phyloP scores from a whole-genome alignment of 2,888 invertebrate genomes.

The Miltochrista miniata region DNA sequence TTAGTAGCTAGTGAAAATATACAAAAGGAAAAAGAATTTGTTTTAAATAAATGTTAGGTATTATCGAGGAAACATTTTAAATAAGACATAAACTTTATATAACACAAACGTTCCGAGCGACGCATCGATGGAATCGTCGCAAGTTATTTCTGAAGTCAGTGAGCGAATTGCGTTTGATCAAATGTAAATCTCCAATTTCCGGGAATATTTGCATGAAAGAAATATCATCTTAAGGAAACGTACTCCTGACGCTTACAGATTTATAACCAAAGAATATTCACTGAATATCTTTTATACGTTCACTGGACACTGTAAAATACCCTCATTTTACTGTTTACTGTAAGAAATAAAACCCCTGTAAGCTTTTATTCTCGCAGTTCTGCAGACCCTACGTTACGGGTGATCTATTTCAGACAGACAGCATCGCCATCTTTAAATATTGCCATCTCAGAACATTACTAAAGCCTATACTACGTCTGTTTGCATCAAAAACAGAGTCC shows the following conservation, averaged over 20 bases:
- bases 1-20: too few relatives aligned
- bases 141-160: conserved; percentile 6
- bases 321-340: not conserved
- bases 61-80: too few relatives aligned
- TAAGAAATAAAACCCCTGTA: too few relatives aligned
- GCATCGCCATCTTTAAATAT: too few relatives aligned
- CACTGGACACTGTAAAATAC: not conserved
- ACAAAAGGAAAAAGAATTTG: too few relatives aligned
- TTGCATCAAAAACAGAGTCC: too few relatives aligned
- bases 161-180: conserved; percentile 25
- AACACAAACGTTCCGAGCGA: not conserved
- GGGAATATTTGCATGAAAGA: conserved; percentile 19
- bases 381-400: too few relatives aligned
- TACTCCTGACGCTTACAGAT: conserved; percentile 29
- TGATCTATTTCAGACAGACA: too few relatives aligned
- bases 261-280: conserved; percentile 17
- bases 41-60: too few relatives aligned
- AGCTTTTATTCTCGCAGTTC: too few relatives aligned
- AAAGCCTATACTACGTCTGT: too few relatives aligned
- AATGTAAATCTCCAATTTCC: conserved; percentile 28
- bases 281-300: conserved; percentile 3
- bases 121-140: not conserved
- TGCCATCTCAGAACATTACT: too few relatives aligned
- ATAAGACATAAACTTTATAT: not conserved
- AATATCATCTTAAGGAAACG: conserved; percentile 27